phyloP scores from a whole-genome alignment of 2,797 vertebrate species.

The Telmatherina bonti region DNA sequence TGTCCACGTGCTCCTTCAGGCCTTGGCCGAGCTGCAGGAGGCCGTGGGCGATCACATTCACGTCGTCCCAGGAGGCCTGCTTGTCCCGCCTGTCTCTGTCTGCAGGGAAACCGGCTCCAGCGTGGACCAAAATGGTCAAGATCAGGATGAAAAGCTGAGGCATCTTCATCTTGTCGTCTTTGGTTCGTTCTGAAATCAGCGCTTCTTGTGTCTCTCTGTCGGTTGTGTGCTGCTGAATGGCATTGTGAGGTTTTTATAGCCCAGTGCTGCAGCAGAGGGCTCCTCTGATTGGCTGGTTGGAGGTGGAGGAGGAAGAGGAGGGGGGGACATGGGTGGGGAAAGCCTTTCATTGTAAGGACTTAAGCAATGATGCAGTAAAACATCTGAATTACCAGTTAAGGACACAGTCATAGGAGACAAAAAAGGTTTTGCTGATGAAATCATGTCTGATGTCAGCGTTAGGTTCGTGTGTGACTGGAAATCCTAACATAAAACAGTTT shows the following conservation, averaged over 20 bases:
- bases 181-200: conserved; percentile 5
- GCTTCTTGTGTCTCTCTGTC: conserved; percentile 36
- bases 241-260: conserved; percentile 69
- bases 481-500: not conserved
- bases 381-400: conserved; percentile 34
- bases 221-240: conserved; percentile 42
- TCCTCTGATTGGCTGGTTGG: conserved; percentile 72
- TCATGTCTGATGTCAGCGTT: not conserved
- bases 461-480: not conserved
- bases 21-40: conserved; percentile 95
- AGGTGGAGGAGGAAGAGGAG: conserved; percentile 30
- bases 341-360: conserved; percentile 36
- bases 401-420: not conserved
- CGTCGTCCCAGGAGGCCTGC: conserved; percentile 92
- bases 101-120: conserved; percentile 62
- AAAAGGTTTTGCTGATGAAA: not conserved
- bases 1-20: conserved; percentile 93
- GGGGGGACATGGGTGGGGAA: conserved; percentile 48
- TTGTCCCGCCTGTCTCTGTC: conserved; percentile 68
- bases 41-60: conserved; percentile 93
- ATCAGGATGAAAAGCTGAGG: conserved; percentile 67
- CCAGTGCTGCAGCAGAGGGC: conserved; percentile 41
- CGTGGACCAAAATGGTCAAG: conserved; percentile 64
- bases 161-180: conserved; percentile 71
- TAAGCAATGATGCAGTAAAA: conserved; percentile 70